These are phyloP conservation scores for Agapostemon virescens DNA, from an alignment of 2,888 invertebrate species.

Conservation along the genomic window DNA sequence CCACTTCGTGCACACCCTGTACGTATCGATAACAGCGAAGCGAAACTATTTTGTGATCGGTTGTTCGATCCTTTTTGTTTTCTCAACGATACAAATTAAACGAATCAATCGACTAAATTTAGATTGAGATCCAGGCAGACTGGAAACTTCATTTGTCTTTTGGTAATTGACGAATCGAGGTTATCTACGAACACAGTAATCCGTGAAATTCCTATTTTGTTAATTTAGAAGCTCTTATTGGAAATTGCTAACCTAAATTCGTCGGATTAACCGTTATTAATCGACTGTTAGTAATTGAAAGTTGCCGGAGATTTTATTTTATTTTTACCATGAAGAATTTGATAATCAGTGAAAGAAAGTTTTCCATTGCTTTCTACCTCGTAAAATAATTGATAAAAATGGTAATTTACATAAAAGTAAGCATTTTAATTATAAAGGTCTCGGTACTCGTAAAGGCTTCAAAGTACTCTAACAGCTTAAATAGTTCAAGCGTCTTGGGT, in stretches of 20 bases:
- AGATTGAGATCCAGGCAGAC: background rate
- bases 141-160: background rate
- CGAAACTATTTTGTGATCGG: background rate
- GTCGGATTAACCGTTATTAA: background rate
- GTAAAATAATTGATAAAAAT: background rate
- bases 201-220: background rate
- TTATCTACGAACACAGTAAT: background rate
- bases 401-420: background rate
- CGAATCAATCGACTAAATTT: background rate
- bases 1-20: background rate
- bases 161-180: background rate
- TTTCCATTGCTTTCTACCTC: background rate
- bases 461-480: constrained; percentile 3
- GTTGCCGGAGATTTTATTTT: background rate
- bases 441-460: background rate
- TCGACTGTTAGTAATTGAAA: background rate
- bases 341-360: background rate
- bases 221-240: background rate
- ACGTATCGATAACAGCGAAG: background rate
- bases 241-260: background rate
- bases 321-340: background rate
- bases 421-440: background rate
- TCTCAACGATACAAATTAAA: background rate
- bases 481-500: background rate
- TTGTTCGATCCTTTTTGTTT: background rate